Base-by-base conservation (phyloP, 1,140 invertebrate genomes). In the Bombus affinis region DNA sequence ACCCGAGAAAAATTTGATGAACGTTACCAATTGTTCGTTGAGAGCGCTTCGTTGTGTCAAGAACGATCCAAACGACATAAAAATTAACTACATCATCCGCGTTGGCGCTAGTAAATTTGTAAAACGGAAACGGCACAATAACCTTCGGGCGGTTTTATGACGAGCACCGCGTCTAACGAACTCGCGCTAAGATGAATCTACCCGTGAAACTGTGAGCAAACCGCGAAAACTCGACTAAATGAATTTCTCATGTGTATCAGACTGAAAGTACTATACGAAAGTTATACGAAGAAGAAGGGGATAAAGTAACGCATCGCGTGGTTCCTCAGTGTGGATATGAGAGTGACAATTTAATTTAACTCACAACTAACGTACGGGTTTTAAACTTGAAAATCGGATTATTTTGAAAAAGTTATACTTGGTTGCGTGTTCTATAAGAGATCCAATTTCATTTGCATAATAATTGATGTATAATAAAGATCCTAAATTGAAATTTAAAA, bases 151-250 rank as follows among this genome's bases (percentile, higher is more conserved):
- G 47, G 78, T 90, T 88, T 88, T 79, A 81, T 68, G 77, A 65
- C 76, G 78, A 72, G 75, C 79, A 65, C 35, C 32, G 28, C 59
- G 62, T 83, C 83, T 90, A 89, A 86, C 86, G 75, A 90, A 90
- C 82, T 77, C 75, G 65, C 83, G 53, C 70, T 65, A 80, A 72
- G 76, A 78, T 86, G 84, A 83, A 89, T 86, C 80, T 66, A 86
- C 44, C 81, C 65, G 37, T 32, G 72, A 74, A 83, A 83, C 70
- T 53, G 35, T 57, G 39, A 35, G 73, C 22, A 73, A 44, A 80
- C 76, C 53, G 39, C 28, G 53, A 72, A 72, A 32, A 71, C 66
- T 39, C 66, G 44, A n/a, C 68, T 39, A 47, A 68, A 44, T n/a
- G 76, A 80, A 85, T 53, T 82, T 65, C 71, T 71, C 32, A 10